Evolutionary conservation across 2,888 invertebrate genomes (phyloP).

Genomic region (Andrena trimmerana): DNA sequence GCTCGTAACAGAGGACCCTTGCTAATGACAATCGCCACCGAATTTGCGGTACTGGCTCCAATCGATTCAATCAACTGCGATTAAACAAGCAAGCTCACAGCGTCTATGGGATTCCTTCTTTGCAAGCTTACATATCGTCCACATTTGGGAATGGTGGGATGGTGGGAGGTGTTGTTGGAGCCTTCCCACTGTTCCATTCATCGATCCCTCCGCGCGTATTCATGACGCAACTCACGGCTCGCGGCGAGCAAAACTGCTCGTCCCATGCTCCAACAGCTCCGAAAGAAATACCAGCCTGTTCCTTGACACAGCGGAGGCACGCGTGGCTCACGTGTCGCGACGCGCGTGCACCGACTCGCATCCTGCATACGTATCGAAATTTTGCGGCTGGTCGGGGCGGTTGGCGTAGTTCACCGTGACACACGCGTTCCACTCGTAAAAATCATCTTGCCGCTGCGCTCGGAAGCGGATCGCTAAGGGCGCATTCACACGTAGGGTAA

Average conservation of each 20-base stretch:
- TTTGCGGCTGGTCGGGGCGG: slow-evolving; percentile 58
- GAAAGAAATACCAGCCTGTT: slow-evolving; percentile 22
- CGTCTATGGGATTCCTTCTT: no score
- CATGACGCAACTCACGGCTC: no score
- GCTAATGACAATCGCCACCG: no score
- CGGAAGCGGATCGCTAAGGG: no score
- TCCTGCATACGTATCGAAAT: slow-evolving; percentile 30
- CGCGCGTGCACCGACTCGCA: slow-evolving; percentile 2
- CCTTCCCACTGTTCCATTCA: background rate
- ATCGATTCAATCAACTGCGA: background rate
- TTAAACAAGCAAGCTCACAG: no score
- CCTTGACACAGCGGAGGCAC: slow-evolving; percentile 8
- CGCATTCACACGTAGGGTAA: no score
- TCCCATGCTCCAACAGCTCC: no score
- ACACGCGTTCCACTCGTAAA: slow-evolving; percentile 45
- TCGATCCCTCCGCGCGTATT: background rate
- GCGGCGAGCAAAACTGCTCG: no score
- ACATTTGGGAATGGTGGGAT: no score
- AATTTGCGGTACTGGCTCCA: background rate
- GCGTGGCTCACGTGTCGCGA: slow-evolving; percentile 38
- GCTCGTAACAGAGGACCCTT: no score
- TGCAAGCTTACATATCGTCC: no score
- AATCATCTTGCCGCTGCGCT: background rate
- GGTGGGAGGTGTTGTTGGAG: no score
- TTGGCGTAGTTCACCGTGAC: slow-evolving; percentile 53